Evolutionary conservation across 2,888 invertebrate species (phyloP), one percentile per base, ranked within the genome.

Genomic region (Eretmocerus hayati): DNA sequence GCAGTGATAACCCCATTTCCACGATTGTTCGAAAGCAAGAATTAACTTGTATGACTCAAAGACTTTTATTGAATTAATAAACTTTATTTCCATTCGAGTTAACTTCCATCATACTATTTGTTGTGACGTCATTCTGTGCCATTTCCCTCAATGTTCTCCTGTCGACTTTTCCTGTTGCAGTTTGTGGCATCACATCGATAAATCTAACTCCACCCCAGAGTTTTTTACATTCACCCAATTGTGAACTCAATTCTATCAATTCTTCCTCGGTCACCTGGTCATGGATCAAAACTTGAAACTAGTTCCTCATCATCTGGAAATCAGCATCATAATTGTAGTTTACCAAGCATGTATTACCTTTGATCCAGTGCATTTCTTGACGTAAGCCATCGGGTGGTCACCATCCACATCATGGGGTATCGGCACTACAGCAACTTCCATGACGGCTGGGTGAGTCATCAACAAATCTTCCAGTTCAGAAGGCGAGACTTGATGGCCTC

Each of bases 331-430:
- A 6, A 8, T 6, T 13, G 8, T 11, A 18, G 4, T 11, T 13
- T 15, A 33, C 5, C 16, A 5, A 33, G 13, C 13, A 8, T 15
- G 16, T 11, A 11, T 37, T 11, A 67, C 67, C 49, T 62, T 42
- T 8, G 51, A 42, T 1, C 50, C 50, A 1, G 55, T 45, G 6
- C 41, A 36, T 40, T 48, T 61, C 4, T 48, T 54, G 9, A 70
- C 58, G 32, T 65, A 68, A 18, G 67, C 71, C 39, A 69, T 40
- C 1, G 67, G 69, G 33, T 61, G 62, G 31, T 67, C 64, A 3
- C 56, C 49, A 13, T 67, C 66, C 1, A 53, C 33, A 2, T 53
- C 37, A 47, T 67, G 61, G 5, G 65, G 64, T 21, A 62, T 46
- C 1, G 61, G 56, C 2, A 67, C 56, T 2, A 71, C 67, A 2